A percentile compares a stretch with the other conserved stretches of the same genome.
Evolutionary conservation across 2,797 vertebrate genomes (phyloP).

Genomic region (Myripristis jacobus): DNA sequence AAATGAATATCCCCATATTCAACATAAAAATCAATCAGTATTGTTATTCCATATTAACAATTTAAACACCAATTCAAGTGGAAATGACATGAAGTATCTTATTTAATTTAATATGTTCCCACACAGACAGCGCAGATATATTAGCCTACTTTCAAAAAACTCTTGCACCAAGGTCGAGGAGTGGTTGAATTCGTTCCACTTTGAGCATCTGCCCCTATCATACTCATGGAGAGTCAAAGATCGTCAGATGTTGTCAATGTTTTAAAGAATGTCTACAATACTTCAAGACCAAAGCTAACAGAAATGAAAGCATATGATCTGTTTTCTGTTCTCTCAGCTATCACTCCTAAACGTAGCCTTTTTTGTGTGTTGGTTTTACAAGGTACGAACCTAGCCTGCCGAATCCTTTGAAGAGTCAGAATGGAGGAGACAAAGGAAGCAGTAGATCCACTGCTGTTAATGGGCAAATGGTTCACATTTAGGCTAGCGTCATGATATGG

Average conservation of each 20-base stretch:
- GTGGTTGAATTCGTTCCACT: constrained; percentile 56
- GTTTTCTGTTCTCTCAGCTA: constrained; percentile 70
- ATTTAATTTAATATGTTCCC: not conserved
- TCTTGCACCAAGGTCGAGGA: constrained; percentile 37
- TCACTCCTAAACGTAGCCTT: constrained; percentile 73
- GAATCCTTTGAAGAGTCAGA: constrained; percentile 81
- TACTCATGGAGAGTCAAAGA: constrained; percentile 61
- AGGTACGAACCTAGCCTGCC: constrained; percentile 66
- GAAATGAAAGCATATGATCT: constrained; percentile 81
- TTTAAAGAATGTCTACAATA: constrained; percentile 82
- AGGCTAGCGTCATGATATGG: constrained; percentile 75
- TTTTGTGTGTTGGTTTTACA: constrained; percentile 77
- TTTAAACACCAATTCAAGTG: not conserved
- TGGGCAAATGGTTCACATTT: constrained; percentile 82
- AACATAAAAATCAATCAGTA: not conserved
- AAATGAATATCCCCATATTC: constrained; percentile 10
- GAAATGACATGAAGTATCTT: not conserved
- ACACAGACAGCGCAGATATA: constrained; percentile 23
- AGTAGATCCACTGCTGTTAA: constrained; percentile 80
- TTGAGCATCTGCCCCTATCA: constrained; percentile 70
- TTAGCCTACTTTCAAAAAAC: constrained; percentile 23
- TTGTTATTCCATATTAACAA: constrained; percentile 12
- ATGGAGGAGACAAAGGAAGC: constrained; percentile 73
- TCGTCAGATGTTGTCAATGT: constrained; percentile 81
- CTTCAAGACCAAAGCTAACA: constrained; percentile 78